These are phyloP conservation scores for Vespertilio murinus DNA, from an alignment of 2,797 vertebrate species.

Conservation along the genomic window DNA sequence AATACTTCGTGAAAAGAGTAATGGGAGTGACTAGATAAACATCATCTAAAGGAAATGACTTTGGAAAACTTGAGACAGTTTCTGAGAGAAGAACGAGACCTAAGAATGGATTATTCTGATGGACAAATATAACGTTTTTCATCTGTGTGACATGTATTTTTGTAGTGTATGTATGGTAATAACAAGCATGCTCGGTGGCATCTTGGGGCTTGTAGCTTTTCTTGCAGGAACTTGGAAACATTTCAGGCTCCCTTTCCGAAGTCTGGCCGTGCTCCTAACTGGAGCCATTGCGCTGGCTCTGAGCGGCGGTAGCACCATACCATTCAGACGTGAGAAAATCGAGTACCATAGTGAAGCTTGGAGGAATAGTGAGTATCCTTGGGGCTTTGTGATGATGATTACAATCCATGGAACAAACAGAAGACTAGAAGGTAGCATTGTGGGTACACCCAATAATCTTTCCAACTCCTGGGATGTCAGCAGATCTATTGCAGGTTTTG, in stretches of 20 bases:
- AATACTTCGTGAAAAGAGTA: slow-evolving; percentile 13
- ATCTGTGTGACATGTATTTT: background rate
- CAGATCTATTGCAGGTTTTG: background rate
- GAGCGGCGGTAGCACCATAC: background rate
- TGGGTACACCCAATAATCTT: background rate
- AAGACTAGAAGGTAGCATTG: background rate
- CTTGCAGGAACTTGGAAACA: background rate
- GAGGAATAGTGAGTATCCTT: background rate
- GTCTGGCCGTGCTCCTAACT: background rate
- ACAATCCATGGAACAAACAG: background rate
- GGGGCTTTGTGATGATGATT: background rate
- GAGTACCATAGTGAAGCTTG: background rate
- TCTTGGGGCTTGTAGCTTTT: background rate
- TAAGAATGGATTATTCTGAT: background rate
- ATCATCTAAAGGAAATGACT: slow-evolving; percentile 18
- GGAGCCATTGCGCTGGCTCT: background rate
- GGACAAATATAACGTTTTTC: slow-evolving; percentile 10
- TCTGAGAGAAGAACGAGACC: slow-evolving; percentile 23
- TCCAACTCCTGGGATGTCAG: background rate
- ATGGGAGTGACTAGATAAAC: background rate
- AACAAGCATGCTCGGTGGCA: background rate
- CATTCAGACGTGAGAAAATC: background rate
- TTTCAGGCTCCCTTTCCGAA: background rate
- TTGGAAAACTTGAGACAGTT: background rate
- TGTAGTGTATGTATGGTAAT: background rate